phyloP scores from a whole-genome alignment of 1,140 invertebrate species.

The fruit fly (Drosophila melanogaster) region DNA sequence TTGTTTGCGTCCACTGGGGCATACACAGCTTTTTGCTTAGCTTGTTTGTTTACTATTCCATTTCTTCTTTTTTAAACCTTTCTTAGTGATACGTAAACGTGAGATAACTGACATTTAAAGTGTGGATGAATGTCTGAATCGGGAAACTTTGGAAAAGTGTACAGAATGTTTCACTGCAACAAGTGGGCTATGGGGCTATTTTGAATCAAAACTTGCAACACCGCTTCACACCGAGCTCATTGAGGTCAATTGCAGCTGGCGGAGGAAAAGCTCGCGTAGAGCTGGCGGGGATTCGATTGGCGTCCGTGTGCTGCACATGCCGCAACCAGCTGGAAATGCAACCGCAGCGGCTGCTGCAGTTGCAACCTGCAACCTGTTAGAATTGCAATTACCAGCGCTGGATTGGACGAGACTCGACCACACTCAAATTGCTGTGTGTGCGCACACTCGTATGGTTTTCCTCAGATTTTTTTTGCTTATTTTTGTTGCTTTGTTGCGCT shows the following conservation, averaged over 20 bases:
- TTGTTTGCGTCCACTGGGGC: slow-evolving; percentile 12
- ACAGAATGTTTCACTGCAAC: not conserved
- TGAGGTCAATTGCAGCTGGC: slow-evolving; percentile 45
- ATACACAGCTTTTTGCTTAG: slow-evolving; percentile 10
- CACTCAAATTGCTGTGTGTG: slow-evolving; percentile 51
- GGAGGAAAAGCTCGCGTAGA: slow-evolving; percentile 35
- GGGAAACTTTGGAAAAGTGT: not conserved
- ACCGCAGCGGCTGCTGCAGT: slow-evolving; percentile 14
- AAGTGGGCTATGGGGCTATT: slow-evolving; percentile 22
- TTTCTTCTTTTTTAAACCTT: slow-evolving; percentile 21
- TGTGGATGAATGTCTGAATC: not conserved
- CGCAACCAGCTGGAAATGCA: slow-evolving; percentile 7
- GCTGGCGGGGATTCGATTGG: slow-evolving; percentile 9
- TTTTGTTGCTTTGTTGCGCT: slow-evolving; percentile 38
- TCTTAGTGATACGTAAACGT: slow-evolving; percentile 13
- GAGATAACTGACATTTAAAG: slow-evolving; percentile 21
- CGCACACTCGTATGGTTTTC: slow-evolving; percentile 49
- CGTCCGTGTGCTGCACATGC: slow-evolving; percentile 8
- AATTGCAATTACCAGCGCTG: slow-evolving; percentile 40
- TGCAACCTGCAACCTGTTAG: slow-evolving; percentile 57
- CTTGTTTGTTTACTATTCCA: slow-evolving; percentile 17
- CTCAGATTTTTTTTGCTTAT: not conserved
- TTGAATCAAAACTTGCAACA: slow-evolving; percentile 45
- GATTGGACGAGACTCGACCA: slow-evolving; percentile 34
- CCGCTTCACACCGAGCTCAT: slow-evolving; percentile 39